phyloP scores from a whole-genome alignment of 2,888 invertebrate genomes.

The Scaptomyza flava region DNA sequence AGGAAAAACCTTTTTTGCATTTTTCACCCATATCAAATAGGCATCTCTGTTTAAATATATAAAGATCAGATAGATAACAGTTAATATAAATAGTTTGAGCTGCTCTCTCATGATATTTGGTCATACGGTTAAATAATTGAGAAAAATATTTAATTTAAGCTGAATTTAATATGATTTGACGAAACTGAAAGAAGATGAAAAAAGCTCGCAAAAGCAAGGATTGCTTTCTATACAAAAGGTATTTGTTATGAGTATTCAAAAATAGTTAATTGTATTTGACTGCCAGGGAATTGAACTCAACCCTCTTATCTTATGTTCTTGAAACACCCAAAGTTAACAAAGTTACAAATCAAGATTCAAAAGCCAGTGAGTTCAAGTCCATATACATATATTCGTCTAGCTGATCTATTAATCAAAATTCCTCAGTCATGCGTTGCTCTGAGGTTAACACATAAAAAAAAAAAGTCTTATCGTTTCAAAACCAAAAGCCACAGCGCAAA shows the following conservation, averaged over 20 bases:
- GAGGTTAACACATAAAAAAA: conserved; percentile 7
- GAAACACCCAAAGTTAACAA: too few species aligned
- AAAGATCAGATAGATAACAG: neutral
- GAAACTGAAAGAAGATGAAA: neutral
- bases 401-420: conserved; percentile 11
- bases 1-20: neutral
- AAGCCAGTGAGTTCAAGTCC: neutral
- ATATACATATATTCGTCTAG: too few species aligned
- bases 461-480: conserved; percentile 29
- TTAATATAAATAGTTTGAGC: neutral
- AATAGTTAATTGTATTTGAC: too few species aligned
- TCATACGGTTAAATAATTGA: neutral
- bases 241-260: too few species aligned
- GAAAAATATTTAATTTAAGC: too few species aligned
- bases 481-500: conserved; percentile 51
- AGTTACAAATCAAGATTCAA: neutral
- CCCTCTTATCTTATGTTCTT: too few species aligned
- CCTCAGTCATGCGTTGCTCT: conserved; percentile 1
- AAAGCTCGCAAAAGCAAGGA: neutral
- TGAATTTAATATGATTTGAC: too few species aligned
- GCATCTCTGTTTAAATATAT: neutral
- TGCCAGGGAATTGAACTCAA: too few species aligned
- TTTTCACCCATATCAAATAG: neutral
- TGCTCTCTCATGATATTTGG: neutral
- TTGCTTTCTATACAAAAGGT: neutral